Percentiles rank a stretch among this genome's conserved stretches.
phyloP scores from a whole-genome alignment of 92 coral and sea anemone genomes.

The Siderastrea siderea region DNA sequence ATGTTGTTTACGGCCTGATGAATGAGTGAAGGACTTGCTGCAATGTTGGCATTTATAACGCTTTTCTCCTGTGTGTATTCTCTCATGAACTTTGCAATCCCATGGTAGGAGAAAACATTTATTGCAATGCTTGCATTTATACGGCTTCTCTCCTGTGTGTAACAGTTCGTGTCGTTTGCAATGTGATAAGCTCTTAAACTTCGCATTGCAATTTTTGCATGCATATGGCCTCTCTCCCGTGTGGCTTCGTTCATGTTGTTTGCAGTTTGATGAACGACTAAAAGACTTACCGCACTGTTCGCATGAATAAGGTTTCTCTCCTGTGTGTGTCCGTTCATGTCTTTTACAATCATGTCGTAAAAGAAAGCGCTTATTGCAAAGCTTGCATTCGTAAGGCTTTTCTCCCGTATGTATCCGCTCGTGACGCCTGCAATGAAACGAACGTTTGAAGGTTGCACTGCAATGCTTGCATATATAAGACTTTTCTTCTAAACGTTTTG shows the following conservation, averaged over 20 bases:
- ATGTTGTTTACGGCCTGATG: too few species aligned
- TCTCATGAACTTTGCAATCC: too few species aligned
- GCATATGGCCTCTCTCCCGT: not conserved
- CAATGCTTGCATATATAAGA: not conserved
- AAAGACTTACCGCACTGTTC: too few species aligned
- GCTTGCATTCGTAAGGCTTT: not conserved
- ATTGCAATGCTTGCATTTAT: too few species aligned
- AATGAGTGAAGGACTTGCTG: not conserved
- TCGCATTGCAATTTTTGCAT: not conserved
- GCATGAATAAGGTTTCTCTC: too few species aligned
- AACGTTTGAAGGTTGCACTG: not conserved
- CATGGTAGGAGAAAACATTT: too few species aligned
- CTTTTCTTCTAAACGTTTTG: too few species aligned
- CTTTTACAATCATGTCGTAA: too few species aligned
- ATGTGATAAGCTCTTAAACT: not conserved
- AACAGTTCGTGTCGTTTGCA: too few species aligned
- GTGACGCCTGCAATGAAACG: not conserved
- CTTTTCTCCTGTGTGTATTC: too few species aligned
- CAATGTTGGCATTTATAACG: not conserved
- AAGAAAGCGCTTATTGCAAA: not conserved
- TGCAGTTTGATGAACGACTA: not conserved
- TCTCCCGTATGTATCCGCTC: not conserved
- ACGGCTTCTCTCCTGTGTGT: too few species aligned
- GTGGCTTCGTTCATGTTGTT: not conserved
- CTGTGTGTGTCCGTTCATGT: too few species aligned